Evolutionary conservation across 2,113 vertebrate species (phyloP).

Genomic region (Prinia subflava): DNA sequence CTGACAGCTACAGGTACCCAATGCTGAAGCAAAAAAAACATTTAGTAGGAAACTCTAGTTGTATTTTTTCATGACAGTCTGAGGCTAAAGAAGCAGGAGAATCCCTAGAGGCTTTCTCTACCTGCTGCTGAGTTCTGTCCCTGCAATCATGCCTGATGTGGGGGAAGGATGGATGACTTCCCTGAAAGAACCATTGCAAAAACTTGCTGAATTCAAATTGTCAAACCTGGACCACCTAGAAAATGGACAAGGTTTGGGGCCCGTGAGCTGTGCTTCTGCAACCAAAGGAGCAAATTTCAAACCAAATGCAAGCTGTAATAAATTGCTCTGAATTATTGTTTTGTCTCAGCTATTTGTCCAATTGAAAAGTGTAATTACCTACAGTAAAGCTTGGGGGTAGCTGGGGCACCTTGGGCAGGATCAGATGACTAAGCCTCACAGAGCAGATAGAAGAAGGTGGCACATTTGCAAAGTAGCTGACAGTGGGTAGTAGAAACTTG

Average conservation of each 20-base stretch:
- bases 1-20: neutral
- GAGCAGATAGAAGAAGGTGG: neutral
- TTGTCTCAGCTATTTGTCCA: neutral
- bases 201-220: neutral
- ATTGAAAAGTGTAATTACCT: neutral
- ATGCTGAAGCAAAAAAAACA: neutral
- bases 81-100: neutral
- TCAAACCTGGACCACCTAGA: neutral
- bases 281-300: neutral
- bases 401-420: neutral
- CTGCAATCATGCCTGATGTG: neutral
- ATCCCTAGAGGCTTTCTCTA: neutral
- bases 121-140: neutral
- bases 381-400: neutral
- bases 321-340: neutral
- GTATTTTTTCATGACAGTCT: neutral
- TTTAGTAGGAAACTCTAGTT: neutral
- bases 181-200: neutral
- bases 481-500: neutral
- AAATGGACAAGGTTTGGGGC: neutral
- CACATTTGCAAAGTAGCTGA: neutral
- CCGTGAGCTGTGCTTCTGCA: neutral
- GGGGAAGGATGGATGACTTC: neutral
- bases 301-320: neutral
- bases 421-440: neutral